Percentiles rank a stretch among this genome's conserved stretches.
These are phyloP conservation scores for Perithous albicinctus DNA, from an alignment of 2,888 invertebrate species.

Conservation along the genomic window DNA sequence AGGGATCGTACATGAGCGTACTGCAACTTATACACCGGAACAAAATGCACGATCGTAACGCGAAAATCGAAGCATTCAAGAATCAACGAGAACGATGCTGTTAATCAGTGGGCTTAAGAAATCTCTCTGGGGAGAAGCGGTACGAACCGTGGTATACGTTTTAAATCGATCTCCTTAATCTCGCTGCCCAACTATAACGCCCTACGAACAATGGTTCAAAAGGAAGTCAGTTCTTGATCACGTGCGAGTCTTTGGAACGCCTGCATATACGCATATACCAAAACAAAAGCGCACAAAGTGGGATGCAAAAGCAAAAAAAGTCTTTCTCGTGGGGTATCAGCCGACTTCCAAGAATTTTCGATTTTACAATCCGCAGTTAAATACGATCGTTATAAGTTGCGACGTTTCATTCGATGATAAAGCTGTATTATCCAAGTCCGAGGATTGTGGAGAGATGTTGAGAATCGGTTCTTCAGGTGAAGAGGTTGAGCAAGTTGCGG, in stretches of 20 bases:
- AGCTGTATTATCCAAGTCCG: neutral
- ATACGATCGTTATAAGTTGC: constrained; percentile 37
- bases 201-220: constrained; percentile 32
- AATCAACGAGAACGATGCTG: constrained; percentile 66
- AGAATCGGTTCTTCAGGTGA: neutral
- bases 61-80: constrained; percentile 68
- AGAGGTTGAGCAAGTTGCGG: neutral
- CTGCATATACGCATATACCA: constrained; percentile 19
- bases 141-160: constrained; percentile 27
- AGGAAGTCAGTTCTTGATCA: neutral
- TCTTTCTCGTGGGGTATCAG: constrained; percentile 58
- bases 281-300: constrained; percentile 33
- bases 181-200: constrained; percentile 30
- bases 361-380: constrained; percentile 20
- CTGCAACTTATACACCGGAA: constrained; percentile 65
- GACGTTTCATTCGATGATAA: constrained; percentile 35
- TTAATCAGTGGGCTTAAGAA: constrained; percentile 44
- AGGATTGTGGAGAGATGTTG: neutral
- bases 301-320: constrained; percentile 51
- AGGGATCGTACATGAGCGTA: constrained; percentile 63
- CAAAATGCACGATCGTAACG: constrained; percentile 68
- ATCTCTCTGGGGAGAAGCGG: constrained; percentile 44
- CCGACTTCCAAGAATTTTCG: constrained; percentile 32
- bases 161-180: constrained; percentile 28
- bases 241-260: constrained; percentile 14